Base-by-base conservation (phyloP, 2,797 vertebrate species). In the Anas acuta region DNA sequence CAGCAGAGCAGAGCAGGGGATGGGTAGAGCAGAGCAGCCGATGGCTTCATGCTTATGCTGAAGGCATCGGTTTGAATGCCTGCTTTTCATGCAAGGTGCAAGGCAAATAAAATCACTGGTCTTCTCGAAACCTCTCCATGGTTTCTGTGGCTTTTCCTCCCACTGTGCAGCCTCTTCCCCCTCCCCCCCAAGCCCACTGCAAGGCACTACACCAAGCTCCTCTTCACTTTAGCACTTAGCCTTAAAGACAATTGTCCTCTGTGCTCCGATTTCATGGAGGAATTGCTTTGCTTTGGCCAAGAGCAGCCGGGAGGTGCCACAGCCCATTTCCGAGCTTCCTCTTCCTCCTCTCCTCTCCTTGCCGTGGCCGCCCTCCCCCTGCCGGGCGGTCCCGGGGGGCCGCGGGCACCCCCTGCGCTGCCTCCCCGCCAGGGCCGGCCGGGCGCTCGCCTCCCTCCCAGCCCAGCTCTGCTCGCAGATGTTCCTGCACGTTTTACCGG, bases 391-490 rank as follows among this genome's bases (percentile, higher is more conserved):
- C 51, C 39, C 19, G 18, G 39, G 61, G 37, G 25, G 61, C 62
- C 28, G 14, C 30, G 39, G 62, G 62, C 39, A 22, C 39, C 20
- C 26, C 28, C 39, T 65, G 84, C 82, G 81, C 61, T 84, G 84
- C 72, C 37, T 80, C 85, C 12, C 1, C 64, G 7, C 76, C 89
- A 82, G 86, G 49, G 84, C 82, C 88, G 66, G 16, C 60, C 45
- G 26, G 60, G 80, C 13, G 10, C 65, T 91, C 79, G 74, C 92
- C 89, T 84, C 88, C 78, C 51, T 66, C 90, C 95, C 92, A 93
- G 92, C 75, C 6, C 15, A 70, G 35, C 61, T 64, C 56, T 95
- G 89, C 84, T 95, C 90, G 47, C 84, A 97, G 90, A 94, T 96
- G 91, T 95, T 96, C 85, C 77, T 75, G 72, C 0, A 28, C 84